Base-by-base conservation (phyloP, 2,888 invertebrate genomes). In the Prostheceraeus crozeri region DNA sequence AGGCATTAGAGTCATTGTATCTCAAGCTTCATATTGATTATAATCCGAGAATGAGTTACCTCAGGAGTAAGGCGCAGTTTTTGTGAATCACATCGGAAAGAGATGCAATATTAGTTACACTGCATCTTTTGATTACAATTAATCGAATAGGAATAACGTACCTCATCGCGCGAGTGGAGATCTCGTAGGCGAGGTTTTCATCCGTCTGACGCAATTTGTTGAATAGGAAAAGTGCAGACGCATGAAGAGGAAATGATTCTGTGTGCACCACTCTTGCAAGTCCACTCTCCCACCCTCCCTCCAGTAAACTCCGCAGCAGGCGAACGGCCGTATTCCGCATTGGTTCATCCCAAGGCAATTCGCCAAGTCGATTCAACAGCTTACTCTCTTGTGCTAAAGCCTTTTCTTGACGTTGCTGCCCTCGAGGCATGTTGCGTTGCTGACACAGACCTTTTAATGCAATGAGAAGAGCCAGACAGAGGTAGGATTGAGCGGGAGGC, bases 171-270 rank as follows among this genome's bases (percentile, higher is more conserved):
- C 86, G 75, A 40, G 86, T 74, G 0, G 87, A 87, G 10, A 86
- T 84, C 63, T 84, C 81, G 72, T 86, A 87, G 1, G 87, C 86
- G 65, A 87, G 79, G 69, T 87, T 86, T 0, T 84, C 82, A 72
- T 87, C 85, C 65, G 82, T 82, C 48, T 84, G 83, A 68, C 86
- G 79, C 64, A 87, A 79, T 25, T 85, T 83, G 28, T 84, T 82
- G 79, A 87, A 87, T 65, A 87, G 80, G 76, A 84, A 87, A 65
- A 85, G 76, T 8, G 87, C 86, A 76, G 86, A 86, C 36, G 85
- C 86, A 72, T 87, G 87, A 81, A 87, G 86, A 16, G 87, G 87
- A 66, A 85, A 84, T 35, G 85, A 85, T 67, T 87, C 84, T 0
- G 86, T 84, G 73, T 86, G 86, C 65, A 86, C 84, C 23, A 85